Conservation (phyloP, 1,140 invertebrate genomes). For the Brachionus koreanus region DNA sequence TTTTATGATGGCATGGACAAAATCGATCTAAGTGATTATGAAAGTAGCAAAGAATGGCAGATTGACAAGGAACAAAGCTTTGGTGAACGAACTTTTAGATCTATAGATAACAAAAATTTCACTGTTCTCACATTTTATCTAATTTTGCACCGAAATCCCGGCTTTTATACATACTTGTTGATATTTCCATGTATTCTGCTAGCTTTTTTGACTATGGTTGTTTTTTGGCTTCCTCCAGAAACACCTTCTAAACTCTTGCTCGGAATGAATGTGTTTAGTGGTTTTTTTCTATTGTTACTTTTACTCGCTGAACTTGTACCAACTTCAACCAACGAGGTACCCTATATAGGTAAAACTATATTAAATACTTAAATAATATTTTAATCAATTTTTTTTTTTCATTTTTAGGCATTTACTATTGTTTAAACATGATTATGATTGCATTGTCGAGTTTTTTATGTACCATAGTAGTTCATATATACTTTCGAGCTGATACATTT, state of each 20-base stretch:
- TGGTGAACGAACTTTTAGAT: not conserved
- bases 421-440: constrained; percentile 59
- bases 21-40: constrained; percentile 35
- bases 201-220: constrained; percentile 47
- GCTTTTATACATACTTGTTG: constrained; percentile 49
- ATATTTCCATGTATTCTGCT: constrained; percentile 48
- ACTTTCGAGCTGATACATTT: constrained; percentile 51
- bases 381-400: not conserved
- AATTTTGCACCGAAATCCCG: constrained; percentile 41
- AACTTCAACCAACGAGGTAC: constrained; percentile 39
- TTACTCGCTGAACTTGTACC: constrained; percentile 45
- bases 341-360: constrained; percentile 11
- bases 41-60: constrained; percentile 42
- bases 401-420: constrained; percentile 57
- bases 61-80: not conserved
- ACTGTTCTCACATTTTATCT: constrained; percentile 36
- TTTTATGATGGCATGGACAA: constrained; percentile 44
- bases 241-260: constrained; percentile 48
- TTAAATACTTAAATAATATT: not conserved
- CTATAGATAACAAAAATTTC: constrained; percentile 23
- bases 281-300: constrained; percentile 47
- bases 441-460: constrained; percentile 58
- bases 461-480: constrained; percentile 57
- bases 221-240: constrained; percentile 49
- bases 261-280: constrained; percentile 47